Percentiles rank a stretch among this genome's conserved stretches.
Conservation (phyloP, 2,888 invertebrate genomes). For the Cerceris rybyensis region DNA sequence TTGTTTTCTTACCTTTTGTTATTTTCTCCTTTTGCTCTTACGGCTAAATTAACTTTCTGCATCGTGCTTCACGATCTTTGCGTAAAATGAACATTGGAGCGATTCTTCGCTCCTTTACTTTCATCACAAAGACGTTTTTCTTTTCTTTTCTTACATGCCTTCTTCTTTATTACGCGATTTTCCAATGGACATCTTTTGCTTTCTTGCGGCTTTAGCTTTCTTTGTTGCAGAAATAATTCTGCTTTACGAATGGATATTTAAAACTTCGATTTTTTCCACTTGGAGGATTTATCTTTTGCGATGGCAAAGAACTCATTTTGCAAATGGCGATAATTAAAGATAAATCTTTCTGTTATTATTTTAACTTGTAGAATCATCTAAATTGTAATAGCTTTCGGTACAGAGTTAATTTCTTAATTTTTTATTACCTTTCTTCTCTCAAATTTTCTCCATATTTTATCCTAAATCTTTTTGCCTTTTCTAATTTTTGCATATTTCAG, state of each 20-base stretch:
- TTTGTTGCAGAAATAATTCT: slow-evolving; percentile 15
- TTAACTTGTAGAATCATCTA: too few relatives aligned
- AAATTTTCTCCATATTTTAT: too few relatives aligned
- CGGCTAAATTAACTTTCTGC: slow-evolving; percentile 20
- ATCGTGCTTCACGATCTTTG: slow-evolving; percentile 8
- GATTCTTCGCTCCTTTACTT: not conserved
- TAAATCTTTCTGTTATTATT: too few relatives aligned
- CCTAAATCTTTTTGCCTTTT: too few relatives aligned
- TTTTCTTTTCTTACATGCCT: slow-evolving; percentile 6
- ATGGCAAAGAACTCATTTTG: too few relatives aligned
- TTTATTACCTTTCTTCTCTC: too few relatives aligned
- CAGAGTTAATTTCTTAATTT: too few relatives aligned
- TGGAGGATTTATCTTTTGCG: slow-evolving; percentile 21
- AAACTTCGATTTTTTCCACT: slow-evolving; percentile 19
- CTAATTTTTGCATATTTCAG: too few relatives aligned
- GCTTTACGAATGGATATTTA: slow-evolving; percentile 33
- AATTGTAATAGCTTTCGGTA: too few relatives aligned
- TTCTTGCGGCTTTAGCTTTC: slow-evolving; percentile 6
- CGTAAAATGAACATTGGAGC: slow-evolving; percentile 1
- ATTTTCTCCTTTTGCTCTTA: not conserved
- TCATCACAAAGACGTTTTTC: slow-evolving; percentile 2
- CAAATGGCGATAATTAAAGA: too few relatives aligned
- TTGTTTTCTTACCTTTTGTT: not conserved
- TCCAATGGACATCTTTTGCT: slow-evolving; percentile 2
- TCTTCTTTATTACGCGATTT: slow-evolving; percentile 3